phyloP scores from a whole-genome alignment of 2,888 invertebrate genomes.

The Hypolimnas misippus region DNA sequence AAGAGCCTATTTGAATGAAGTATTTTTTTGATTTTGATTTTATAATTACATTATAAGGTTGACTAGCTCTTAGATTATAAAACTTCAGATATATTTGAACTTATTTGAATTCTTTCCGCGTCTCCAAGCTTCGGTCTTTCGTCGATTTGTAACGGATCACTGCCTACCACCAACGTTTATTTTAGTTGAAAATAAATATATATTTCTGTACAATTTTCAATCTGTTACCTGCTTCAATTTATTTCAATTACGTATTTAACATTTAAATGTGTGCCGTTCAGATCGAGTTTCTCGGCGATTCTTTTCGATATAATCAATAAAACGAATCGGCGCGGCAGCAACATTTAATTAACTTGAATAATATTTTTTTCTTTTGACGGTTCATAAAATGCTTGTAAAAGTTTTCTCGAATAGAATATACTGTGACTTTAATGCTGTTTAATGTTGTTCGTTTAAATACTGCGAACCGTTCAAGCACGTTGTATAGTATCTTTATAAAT shows the following conservation, averaged over 20 bases:
- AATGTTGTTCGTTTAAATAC: background rate
- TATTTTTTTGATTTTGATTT: too few species aligned
- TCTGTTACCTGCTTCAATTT: background rate
- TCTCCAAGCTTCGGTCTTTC: background rate
- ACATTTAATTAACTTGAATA: too few species aligned
- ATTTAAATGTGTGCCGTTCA: too few species aligned
- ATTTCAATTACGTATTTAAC: too few species aligned
- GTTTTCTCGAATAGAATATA: too few species aligned
- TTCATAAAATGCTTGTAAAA: too few species aligned
- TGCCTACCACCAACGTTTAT: constrained; percentile 1
- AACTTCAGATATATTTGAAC: constrained; percentile 5
- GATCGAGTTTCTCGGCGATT: too few species aligned
- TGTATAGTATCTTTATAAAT: background rate
- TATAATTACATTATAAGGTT: background rate
- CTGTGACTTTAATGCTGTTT: background rate
- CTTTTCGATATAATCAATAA: too few species aligned
- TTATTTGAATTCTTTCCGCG: constrained; percentile 13
- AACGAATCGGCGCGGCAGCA: too few species aligned
- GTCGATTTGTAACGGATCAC: constrained; percentile 3
- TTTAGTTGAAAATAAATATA: constrained; percentile 3
- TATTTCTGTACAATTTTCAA: background rate
- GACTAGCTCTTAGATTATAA: background rate
- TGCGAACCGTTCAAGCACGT: background rate
- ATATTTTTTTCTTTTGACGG: too few species aligned
- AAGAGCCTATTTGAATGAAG: too few species aligned